Base-by-base conservation (phyloP, 2,888 invertebrate genomes). In the Agrypnus murinus region DNA sequence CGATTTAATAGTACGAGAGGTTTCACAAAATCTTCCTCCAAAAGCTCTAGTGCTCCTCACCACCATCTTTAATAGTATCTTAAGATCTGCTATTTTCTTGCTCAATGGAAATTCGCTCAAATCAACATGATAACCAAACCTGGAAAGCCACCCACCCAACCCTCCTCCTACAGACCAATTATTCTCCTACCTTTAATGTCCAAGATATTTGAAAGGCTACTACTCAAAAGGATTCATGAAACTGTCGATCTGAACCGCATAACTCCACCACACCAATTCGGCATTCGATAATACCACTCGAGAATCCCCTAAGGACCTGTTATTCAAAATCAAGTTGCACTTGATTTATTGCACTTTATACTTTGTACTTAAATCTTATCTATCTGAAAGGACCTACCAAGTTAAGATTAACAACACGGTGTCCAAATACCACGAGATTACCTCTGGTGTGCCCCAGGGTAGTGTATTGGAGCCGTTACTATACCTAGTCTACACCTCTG, bases 401-500 rank as follows among this genome's bases (percentile, higher is more conserved):
- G 34, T 34, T 34, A 34, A n/a, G n/a, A n/a, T n/a, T n/a, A n/a
- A n/a, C n/a, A n/a, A n/a, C n/a, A n/a, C n/a, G n/a, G n/a, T n/a
- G n/a, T n/a, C n/a, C n/a, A n/a, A n/a, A n/a, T n/a, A n/a, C n/a
- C n/a, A n/a, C n/a, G n/a, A n/a, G n/a, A n/a, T n/a, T n/a, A n/a
- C n/a, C n/a, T n/a, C n/a, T n/a, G n/a, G n/a, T n/a, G n/a, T n/a
- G n/a, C n/a, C n/a, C n/a, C n/a, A n/a, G n/a, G n/a, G n/a, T n/a
- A n/a, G n/a, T n/a, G n/a, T n/a, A n/a, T n/a, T n/a, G 34, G 34
- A 9, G 9, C 34, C 34, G 6, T 34, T 34, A 45, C 14, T 45
- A n/a, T n/a, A 45, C 45, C 10, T 45, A n/a, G 7, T 45, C 14
- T 48, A 48, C 3, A 48, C 17, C 17, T 48, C 48, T 48, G 48